These are phyloP conservation scores for Salvelinus sp. DNA, from an alignment of 2,113 vertebrate genomes.

Conservation along the genomic window DNA sequence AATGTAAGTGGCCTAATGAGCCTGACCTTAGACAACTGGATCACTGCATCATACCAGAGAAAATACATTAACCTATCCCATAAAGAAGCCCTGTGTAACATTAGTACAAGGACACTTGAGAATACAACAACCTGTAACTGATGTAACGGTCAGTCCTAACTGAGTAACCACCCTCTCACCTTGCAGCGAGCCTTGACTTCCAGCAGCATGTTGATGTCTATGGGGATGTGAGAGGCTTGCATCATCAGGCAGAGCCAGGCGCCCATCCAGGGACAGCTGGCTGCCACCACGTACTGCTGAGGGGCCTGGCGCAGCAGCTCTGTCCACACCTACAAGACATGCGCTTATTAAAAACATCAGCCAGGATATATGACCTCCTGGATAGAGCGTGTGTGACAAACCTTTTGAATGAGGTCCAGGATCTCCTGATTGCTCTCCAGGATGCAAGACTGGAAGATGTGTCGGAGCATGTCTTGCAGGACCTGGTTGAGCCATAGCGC, in stretches of 20 bases:
- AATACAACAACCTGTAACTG: too few species aligned
- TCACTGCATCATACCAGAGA: too few species aligned
- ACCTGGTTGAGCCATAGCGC: slow-evolving; percentile 94
- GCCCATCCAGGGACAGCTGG: slow-evolving; percentile 98
- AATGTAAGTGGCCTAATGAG: too few species aligned
- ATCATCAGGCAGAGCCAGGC: slow-evolving; percentile 99
- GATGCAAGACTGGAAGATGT: slow-evolving; percentile 98
- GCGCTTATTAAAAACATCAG: background rate
- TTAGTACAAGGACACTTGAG: too few species aligned
- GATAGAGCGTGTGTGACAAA: slow-evolving; percentile 45
- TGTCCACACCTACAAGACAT: slow-evolving; percentile 86
- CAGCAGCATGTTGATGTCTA: slow-evolving; percentile 96
- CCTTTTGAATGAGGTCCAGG: slow-evolving; percentile 95
- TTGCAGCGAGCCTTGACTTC: slow-evolving; percentile 94
- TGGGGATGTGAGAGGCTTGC: slow-evolving; percentile 96
- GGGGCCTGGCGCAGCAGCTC: slow-evolving; percentile 89
- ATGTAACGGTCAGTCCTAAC: background rate
- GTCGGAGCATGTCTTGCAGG: slow-evolving; percentile 94
- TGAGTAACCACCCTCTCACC: slow-evolving; percentile 61
- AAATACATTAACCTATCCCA: too few species aligned
- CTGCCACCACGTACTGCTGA: slow-evolving; percentile 94
- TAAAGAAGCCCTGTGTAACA: too few species aligned
- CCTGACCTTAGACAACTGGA: too few species aligned
- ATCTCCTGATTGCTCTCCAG: slow-evolving; percentile 98
- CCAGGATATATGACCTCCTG: background rate